Evolutionary conservation across 1,140 invertebrate species (phyloP).

Genomic region (Eulimnadia texana): DNA sequence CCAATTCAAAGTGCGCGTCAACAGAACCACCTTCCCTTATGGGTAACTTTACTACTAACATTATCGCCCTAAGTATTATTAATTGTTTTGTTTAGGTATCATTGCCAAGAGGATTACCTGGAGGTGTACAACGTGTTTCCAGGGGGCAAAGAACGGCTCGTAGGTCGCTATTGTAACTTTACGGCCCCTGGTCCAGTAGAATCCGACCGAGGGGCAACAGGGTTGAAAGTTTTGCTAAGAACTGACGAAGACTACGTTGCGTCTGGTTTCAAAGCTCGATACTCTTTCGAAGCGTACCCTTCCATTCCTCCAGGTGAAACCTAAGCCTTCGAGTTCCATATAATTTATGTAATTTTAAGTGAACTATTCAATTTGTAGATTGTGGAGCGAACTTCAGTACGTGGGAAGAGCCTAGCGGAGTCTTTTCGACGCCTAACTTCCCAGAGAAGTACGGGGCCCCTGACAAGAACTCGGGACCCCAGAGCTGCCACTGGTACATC

Average conservation of each 20-base stretch:
- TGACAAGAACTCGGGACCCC: not conserved
- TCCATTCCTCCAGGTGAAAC: slow-evolving; percentile 3
- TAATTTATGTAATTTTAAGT: not conserved
- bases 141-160: slow-evolving; percentile 58
- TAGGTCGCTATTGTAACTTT: slow-evolving; percentile 70
- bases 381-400: not conserved
- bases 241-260: slow-evolving; percentile 67
- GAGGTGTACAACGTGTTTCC: slow-evolving; percentile 78
- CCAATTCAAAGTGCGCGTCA: slow-evolving; percentile 69
- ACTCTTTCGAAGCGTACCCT: slow-evolving; percentile 60
- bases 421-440: not conserved
- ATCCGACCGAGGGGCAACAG: slow-evolving; percentile 66
- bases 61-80: slow-evolving; percentile 19
- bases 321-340: not conserved
- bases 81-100: no score
- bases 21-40: slow-evolving; percentile 34
- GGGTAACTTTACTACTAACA: slow-evolving; percentile 32
- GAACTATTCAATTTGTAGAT: not conserved
- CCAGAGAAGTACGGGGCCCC: slow-evolving; percentile 7
- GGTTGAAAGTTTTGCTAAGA: slow-evolving; percentile 64
- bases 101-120: slow-evolving; percentile 79
- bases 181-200: slow-evolving; percentile 78
- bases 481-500: slow-evolving; percentile 3
- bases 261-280: slow-evolving; percentile 78
- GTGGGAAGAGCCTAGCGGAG: not conserved